Evolutionary conservation across 2,113 vertebrate genomes (phyloP).

Genomic region (Plestiodon gilberti): DNA sequence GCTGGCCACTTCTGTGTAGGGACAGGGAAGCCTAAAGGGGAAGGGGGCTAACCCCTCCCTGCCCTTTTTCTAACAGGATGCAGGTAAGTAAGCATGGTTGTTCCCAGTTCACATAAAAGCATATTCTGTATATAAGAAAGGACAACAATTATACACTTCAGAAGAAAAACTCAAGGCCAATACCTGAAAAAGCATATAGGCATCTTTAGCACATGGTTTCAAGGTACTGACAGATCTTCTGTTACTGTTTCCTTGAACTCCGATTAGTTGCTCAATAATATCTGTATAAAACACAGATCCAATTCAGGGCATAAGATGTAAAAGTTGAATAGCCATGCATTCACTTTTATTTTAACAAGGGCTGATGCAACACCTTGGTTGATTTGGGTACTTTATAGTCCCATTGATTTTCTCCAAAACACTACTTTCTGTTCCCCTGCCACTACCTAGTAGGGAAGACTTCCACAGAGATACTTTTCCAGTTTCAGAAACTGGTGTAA

Average conservation of each 20-base stretch:
- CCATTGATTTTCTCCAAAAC: too few species aligned
- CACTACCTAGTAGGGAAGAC: neutral
- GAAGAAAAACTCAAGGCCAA: slow-evolving; percentile 19
- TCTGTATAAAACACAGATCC: slow-evolving; percentile 70
- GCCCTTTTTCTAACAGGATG: neutral
- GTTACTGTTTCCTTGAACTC: slow-evolving; percentile 93
- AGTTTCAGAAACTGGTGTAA: neutral
- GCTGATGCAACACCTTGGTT: neutral
- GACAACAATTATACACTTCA: neutral
- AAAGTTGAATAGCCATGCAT: slow-evolving; percentile 23
- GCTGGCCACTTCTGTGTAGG: too few species aligned
- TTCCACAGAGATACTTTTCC: neutral
- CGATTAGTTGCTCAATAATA: slow-evolving; percentile 81
- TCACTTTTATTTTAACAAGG: neutral
- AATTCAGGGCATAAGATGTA: slow-evolving; percentile 10
- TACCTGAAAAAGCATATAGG: slow-evolving; percentile 99
- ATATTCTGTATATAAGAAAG: slow-evolving; percentile 11
- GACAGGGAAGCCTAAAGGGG: too few species aligned
- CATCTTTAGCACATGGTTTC: slow-evolving; percentile 96
- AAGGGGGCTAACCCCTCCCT: too few species aligned
- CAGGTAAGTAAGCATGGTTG: neutral
- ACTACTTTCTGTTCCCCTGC: neutral
- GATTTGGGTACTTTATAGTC: neutral
- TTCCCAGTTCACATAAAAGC: neutral
- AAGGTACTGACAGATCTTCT: slow-evolving; percentile 93